These are phyloP conservation scores for Nycticryphes semicollaris DNA, from an alignment of 2,113 vertebrate species.

Conservation along the genomic window DNA sequence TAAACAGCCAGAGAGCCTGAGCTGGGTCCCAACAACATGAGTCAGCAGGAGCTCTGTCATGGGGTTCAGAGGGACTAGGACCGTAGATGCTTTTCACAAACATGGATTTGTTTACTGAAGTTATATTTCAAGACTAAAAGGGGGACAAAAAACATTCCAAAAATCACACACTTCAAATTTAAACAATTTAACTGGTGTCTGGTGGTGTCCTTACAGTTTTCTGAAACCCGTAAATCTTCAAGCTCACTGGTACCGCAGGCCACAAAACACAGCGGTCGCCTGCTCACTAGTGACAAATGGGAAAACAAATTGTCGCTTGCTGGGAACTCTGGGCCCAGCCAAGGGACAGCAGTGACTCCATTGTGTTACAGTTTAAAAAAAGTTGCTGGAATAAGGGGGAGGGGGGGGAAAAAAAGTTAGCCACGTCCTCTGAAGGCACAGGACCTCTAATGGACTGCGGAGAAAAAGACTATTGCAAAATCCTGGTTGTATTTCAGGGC, in stretches of 20 bases:
- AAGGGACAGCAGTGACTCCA: neutral
- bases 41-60: neutral
- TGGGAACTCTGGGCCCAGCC: neutral
- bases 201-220: neutral
- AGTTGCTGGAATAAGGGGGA: neutral
- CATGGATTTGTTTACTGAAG: neutral
- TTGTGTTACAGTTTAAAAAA: neutral
- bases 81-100: neutral
- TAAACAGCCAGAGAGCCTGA: neutral
- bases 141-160: neutral
- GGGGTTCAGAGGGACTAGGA: neutral
- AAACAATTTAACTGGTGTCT: neutral
- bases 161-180: neutral
- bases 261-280: neutral
- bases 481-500: neutral
- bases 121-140: neutral
- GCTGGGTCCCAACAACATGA: neutral
- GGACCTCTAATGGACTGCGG: neutral
- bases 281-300: neutral
- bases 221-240: neutral
- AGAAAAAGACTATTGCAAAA: neutral
- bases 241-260: neutral
- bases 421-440: neutral
- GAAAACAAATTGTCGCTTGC: neutral
- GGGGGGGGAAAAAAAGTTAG: neutral